A percentile compares a stretch with the other conserved stretches of the same genome.
Evolutionary conservation across 2,888 invertebrate species (phyloP).

Genomic region (Nemotelus pantherinus): DNA sequence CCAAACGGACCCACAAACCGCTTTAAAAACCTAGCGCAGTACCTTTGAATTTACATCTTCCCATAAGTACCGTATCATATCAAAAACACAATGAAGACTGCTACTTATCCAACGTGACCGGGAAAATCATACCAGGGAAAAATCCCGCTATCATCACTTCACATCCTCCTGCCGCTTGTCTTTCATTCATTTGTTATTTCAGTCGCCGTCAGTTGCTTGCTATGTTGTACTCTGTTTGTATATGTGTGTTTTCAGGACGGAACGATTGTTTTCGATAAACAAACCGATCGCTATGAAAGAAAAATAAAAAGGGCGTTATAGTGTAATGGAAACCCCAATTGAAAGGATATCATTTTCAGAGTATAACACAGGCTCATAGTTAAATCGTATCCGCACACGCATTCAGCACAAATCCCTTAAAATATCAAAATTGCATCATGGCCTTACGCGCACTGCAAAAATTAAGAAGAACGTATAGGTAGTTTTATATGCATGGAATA

Average conservation of each 20-base stretch:
- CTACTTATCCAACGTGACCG: too few species aligned
- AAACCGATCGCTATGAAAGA: constrained; percentile 44
- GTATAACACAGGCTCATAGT: neutral
- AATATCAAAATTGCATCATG: too few species aligned
- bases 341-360: constrained; percentile 37
- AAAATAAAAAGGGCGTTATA: constrained; percentile 45
- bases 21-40: too few species aligned
- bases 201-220: constrained; percentile 18
- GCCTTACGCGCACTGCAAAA: too few species aligned
- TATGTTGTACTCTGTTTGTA: neutral
- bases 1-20: too few species aligned
- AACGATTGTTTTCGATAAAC: constrained; percentile 44
- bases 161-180: neutral
- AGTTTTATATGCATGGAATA: too few species aligned
- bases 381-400: neutral
- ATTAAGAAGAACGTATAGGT: too few species aligned
- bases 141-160: neutral
- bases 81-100: too few species aligned
- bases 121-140: neutral
- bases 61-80: too few species aligned
- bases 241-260: constrained; percentile 6
- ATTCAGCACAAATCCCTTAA: too few species aligned
- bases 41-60: neutral
- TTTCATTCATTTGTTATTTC: constrained; percentile 34
- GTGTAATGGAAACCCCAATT: constrained; percentile 48